Evolutionary conservation across 2,113 vertebrate genomes (phyloP), one percentile per base, ranked within the genome.

Genomic region (Physeter macrocephalus): DNA sequence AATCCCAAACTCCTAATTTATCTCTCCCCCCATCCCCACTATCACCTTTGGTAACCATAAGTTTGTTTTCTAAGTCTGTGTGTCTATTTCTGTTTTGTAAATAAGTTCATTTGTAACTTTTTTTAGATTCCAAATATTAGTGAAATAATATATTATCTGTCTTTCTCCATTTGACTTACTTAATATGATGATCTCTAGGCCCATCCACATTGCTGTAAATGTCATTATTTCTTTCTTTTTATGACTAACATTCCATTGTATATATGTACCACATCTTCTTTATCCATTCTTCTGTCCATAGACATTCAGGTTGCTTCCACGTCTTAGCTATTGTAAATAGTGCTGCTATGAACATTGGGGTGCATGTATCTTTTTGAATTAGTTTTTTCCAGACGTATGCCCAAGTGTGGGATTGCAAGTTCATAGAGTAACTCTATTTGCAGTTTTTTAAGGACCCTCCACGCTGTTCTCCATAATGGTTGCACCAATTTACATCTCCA

Each of bases 101-200:
- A 27, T 13, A 72, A 27, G 39, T 4, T 8, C 23, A 4, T 2
- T 8, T 15, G 39, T 8, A 43, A 25, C 12, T 25, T 72, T 8
- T 15, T 13, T 25, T 14, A 72, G 39, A 8, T 14, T 15, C 69
- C 0, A 6, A 39, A 1, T 4, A 39, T 43, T 3, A 41, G 6
- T 3, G 13, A 14, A 3, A 7, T 15, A 39, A 8, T 4, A 0
- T 15, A 6, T 0, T 7, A 1, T 8, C 25, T 41, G 23, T 15
- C 39, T 72, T 27, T 41, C 39, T 72, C 11, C 12, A 36, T 14
- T 23, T 39, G 39, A 39, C 69, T 15, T n/a, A n/a, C n/a, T n/a
- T 41, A 14, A 6, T 14, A 3, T 1, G 11, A 14, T 23, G 2
- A 13, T 15, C 23, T 41, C 69, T 14, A 25, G 23, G 69, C 25